Base-by-base conservation (phyloP, 2,113 vertebrate genomes). In the Chionomys nivalis region DNA sequence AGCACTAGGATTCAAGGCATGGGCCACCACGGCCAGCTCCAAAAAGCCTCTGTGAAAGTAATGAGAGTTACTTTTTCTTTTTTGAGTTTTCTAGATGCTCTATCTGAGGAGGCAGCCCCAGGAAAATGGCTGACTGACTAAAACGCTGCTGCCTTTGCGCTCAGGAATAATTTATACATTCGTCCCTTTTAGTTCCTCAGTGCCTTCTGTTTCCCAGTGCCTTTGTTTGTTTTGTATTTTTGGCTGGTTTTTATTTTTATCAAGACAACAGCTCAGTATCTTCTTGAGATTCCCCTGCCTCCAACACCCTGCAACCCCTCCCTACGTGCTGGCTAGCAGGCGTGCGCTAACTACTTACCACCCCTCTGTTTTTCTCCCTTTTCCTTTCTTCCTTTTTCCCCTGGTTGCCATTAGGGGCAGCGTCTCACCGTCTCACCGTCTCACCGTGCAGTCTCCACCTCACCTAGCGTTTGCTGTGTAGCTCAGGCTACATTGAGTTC, bases 151-250 rank as follows among this genome's bases (percentile, higher is more conserved):
- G 28, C 70, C 58, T 91, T 94, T 90, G 33, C 72, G 7, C 68
- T 96, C 66, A 93, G 77, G 42, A 92, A 72, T 94, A 86, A 83
- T 49, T 87, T 91, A 52, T 66, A 89, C 63, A 88, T 44, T 52
- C 31, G 55, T 31, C 78, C 55, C 78, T 77, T 96, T 85, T 83
- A 83, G 55, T 89, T 91, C 47, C 36, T 86, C 89, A 77, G n/a
- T 36, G 63, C 65, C 58, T 76, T 92, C 12, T 14, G 21, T 55
- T 97, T 94, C 39, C 63, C 1, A 2, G 16, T 82, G 28, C 77
- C 77, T 77, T 85, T 61, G 33, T 82, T 79, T 12, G 10, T 66
- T 90, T 77, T 90, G 10, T 70, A 7, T 12, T 66, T 66, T 55
- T 33, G 47, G 81, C 44, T 82, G 5, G 36, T 26, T n/a, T 31